Evolutionary conservation across 2,113 vertebrate genomes (phyloP), one percentile per base, ranked within the genome.

Genomic region (Pachyramphus minor): DNA sequence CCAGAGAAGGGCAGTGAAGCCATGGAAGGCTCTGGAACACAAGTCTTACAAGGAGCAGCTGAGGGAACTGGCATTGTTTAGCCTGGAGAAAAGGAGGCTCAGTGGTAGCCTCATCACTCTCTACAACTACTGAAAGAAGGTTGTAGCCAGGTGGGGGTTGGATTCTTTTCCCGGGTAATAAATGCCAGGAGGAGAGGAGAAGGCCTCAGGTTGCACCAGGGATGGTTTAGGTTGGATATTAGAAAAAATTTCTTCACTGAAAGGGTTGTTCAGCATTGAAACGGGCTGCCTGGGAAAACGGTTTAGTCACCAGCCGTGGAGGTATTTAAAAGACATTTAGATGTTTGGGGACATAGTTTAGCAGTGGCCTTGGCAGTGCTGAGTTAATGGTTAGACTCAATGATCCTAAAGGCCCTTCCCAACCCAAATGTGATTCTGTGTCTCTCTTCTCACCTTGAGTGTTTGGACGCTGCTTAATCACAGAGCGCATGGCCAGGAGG

Each of bases 71-170:
- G 17, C 12, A 2, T 11, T 84, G 63, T 24, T 84, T 28, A 33
- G 41, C 22, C 6, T 33, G 49, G 31, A 33, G 18, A 49, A 13
- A 13, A 63, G 41, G 35, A 63, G 27, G 49, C 31, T 77, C 8
- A 42, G 27, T 49, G 50, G 14, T 14, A 27, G 62, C 11, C 23
- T 47, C 27, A 14, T 20, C 6, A 9, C 30, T 56, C 41, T 28
- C 41, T 27, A 14, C 2, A 31, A 15, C 14, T 49, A 31, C n/a
- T 63, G 41, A 76, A 69, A 69, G 55, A 47, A 47, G 63, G 8
- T 5, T 35, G 41, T 45, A 84, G 47, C 21, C 35, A 63, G 35
- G 30, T 0, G 0, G 14, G 27, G 3, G 0, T 15, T 76, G 25
- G 25, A 33, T 17, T 76, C 31, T 83, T 77, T 35, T 56, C 56